Base-by-base conservation (phyloP, 2,113 vertebrate genomes). In the Bubo bubo region DNA sequence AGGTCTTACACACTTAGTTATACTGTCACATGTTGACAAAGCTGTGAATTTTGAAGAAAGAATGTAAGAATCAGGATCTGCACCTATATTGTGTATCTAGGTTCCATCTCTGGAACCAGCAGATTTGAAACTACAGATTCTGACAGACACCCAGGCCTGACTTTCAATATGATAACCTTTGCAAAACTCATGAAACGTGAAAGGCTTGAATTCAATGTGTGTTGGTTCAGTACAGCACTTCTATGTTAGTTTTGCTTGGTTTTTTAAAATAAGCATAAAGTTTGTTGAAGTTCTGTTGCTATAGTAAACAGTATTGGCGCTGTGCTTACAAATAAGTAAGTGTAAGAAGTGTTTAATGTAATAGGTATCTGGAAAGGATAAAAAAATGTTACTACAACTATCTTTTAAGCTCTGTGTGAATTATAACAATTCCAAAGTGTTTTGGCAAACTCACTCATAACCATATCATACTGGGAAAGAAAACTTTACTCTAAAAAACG, bases 281-380 rank as follows among this genome's bases (percentile, higher is more conserved):
- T 75, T 88, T 83, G 49, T 71, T 87, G 73, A 91, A 91, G 35
- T 63, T 93, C 55, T 93, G 55, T 87, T 93, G 60, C 37, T 91
- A 41, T 17, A 88, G n/a, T 58, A 91, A 91, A 60, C 60, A 88
- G 21, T 8, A 32, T 76, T 88, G 53, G 21, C 67, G 34, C 66
- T 86, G 53, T 68, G 56, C 81, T 82, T 91, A 75, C 35, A 74
- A 91, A 50, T 52, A 86, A 87, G 22, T 23, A 55, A 83, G 35
- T 43, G 20, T 55, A 81, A 86, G 22, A 86, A 67, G n/a, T 63
- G 49, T 74, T 58, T 74, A 82, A 73, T 12, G 53, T 70, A 67
- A 85, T 22, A 71, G 68, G 63, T 55, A 86, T 12, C 20, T 74
- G n/a, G 84, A 86, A 91, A 86, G 6, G 24, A 80, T 66, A 39